Conservation (phyloP, 2,113 vertebrate species). For the Sinosuthora webbiana region DNA sequence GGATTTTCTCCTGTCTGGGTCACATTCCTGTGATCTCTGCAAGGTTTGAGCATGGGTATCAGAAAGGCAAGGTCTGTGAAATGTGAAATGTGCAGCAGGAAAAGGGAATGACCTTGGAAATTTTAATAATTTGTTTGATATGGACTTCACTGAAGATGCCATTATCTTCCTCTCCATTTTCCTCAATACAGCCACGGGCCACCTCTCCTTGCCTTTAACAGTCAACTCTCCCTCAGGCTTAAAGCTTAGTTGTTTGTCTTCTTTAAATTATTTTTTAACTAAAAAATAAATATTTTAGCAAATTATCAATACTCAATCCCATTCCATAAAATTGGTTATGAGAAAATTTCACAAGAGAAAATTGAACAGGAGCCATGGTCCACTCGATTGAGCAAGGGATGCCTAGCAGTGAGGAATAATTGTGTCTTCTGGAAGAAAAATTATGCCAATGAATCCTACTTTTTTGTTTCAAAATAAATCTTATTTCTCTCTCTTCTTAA, state of each 20-base stretch:
- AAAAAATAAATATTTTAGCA: background rate
- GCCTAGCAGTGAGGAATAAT: background rate
- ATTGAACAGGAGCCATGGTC: rapidly evolving
- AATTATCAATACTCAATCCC: background rate
- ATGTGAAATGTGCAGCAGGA: background rate
- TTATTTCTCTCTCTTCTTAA: background rate
- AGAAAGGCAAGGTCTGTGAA: background rate
- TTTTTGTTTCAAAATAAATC: background rate
- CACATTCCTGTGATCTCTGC: background rate
- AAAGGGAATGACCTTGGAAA: background rate
- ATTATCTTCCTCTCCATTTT: background rate
- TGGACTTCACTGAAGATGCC: background rate
- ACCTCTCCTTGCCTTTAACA: background rate
- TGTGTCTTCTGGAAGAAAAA: background rate
- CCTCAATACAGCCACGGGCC: rapidly evolving
- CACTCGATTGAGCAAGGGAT: background rate
- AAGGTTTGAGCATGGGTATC: background rate
- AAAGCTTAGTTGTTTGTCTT: background rate
- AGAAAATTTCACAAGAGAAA: background rate
- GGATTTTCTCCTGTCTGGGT: background rate
- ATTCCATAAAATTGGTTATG: background rate
- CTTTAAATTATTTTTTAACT: background rate
- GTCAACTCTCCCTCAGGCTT: background rate
- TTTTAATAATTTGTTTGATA: background rate
- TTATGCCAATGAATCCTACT: background rate